Evolutionary conservation across 2,888 invertebrate species (phyloP).

Genomic region (Eilema caniola): DNA sequence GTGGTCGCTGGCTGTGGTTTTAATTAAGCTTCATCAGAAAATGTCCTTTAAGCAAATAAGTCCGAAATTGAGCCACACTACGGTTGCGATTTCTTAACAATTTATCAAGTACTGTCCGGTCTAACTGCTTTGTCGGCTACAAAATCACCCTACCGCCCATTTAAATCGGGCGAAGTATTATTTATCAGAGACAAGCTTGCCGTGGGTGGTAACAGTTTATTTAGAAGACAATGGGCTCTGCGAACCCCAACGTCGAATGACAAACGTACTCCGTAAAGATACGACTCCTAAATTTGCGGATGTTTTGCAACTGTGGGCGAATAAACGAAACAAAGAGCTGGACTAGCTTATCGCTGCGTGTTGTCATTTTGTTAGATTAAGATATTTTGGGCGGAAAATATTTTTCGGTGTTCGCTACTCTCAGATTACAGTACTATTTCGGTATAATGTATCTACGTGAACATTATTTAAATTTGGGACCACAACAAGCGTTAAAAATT

Average conservation of each 20-base stretch:
- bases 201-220: slow-evolving; percentile 57
- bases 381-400: slow-evolving; percentile 37
- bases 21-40: background rate
- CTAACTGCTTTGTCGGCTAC: slow-evolving; percentile 24
- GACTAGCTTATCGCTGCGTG: slow-evolving; percentile 14
- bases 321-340: slow-evolving; percentile 25
- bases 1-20: background rate
- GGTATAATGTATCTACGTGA: background rate
- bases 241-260: slow-evolving; percentile 44
- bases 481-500: no score
- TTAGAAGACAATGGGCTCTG: slow-evolving; percentile 60
- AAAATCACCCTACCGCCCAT: slow-evolving; percentile 37
- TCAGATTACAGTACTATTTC: background rate
- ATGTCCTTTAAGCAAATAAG: background rate
- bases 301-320: slow-evolving; percentile 22
- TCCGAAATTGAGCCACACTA: background rate
- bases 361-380: slow-evolving; percentile 19
- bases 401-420: slow-evolving; percentile 22
- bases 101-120: slow-evolving; percentile 37
- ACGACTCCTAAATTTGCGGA: slow-evolving; percentile 36
- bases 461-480: no score
- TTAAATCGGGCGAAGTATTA: slow-evolving; percentile 49
- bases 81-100: slow-evolving; percentile 28
- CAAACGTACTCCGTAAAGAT: slow-evolving; percentile 50
- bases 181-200: slow-evolving; percentile 49